These are phyloP conservation scores for Tuta absoluta DNA, from an alignment of 2,888 invertebrate genomes.

Conservation along the genomic window DNA sequence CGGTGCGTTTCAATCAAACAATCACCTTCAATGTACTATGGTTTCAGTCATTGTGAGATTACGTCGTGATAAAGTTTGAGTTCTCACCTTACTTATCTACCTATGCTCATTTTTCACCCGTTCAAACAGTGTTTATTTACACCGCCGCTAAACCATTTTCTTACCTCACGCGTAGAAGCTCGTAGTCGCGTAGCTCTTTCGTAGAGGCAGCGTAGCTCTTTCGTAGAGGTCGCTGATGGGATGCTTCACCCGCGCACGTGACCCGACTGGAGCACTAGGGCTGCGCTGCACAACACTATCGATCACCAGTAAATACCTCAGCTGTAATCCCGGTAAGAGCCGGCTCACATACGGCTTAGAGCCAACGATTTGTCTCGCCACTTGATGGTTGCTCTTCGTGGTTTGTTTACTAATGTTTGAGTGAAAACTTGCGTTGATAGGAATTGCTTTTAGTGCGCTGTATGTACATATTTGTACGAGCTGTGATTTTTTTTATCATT, in stretches of 20 bases:
- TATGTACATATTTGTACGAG: no score
- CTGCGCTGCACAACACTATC: conserved; percentile 47
- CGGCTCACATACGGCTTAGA: conserved; percentile 40
- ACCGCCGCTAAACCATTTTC: neutral
- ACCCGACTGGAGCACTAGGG: conserved; percentile 50
- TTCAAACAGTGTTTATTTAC: no score
- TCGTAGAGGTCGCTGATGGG: conserved; percentile 50
- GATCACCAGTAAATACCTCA: conserved; percentile 60
- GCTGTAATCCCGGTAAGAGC: conserved; percentile 51
- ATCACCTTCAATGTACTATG: no score
- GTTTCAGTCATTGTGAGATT: no score
- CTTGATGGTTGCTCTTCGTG: neutral
- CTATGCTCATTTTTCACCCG: no score
- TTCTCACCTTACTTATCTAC: no score
- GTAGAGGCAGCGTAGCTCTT: neutral
- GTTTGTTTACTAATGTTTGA: neutral
- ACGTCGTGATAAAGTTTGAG: no score
- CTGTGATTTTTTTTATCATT: no score
- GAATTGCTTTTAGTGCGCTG: no score
- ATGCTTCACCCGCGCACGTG: conserved; percentile 65
- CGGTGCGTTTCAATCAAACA: no score
- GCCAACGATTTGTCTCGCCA: conserved; percentile 38
- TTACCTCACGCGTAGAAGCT: neutral
- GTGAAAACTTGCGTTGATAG: neutral
- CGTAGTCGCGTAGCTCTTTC: neutral